phyloP scores from a whole-genome alignment of 2,797 vertebrate genomes.

The Numenius phaeopus region DNA sequence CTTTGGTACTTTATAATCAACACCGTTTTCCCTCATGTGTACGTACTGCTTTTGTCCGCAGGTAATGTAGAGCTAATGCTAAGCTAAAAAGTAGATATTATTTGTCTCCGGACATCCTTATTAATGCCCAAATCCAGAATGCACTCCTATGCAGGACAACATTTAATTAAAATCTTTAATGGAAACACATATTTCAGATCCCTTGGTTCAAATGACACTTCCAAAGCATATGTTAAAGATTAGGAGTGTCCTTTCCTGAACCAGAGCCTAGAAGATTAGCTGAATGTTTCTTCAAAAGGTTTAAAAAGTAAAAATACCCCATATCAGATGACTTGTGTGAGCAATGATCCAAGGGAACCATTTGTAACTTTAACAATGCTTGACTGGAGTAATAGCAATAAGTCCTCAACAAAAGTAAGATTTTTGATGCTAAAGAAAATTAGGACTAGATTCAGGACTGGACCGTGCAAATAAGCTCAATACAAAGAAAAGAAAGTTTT shows the following conservation, averaged over 20 bases:
- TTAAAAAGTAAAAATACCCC: neutral
- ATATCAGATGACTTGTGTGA: neutral
- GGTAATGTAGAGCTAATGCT: neutral
- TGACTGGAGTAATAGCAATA: neutral
- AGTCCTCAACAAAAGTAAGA: neutral
- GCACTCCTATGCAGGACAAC: neutral
- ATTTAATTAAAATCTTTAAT: neutral
- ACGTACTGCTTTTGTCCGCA: neutral
- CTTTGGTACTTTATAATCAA: neutral
- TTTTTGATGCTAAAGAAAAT: neutral
- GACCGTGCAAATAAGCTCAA: neutral
- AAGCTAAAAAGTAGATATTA: neutral
- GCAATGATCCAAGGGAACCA: neutral
- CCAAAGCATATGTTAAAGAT: constrained; percentile 15
- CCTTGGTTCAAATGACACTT: neutral
- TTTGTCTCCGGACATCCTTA: neutral
- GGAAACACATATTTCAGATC: neutral
- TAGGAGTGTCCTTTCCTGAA: neutral
- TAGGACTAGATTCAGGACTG: neutral
- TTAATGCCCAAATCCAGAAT: neutral
- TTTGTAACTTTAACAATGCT: neutral
- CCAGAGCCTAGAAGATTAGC: neutral
- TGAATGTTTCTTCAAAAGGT: neutral
- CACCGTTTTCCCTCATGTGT: neutral
- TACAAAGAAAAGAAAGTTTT: neutral